A percentile compares a stretch with the other conserved stretches of the same genome.
Conservation (phyloP, 1,140 invertebrate species). For the Thaumatotibia leucotreta region DNA sequence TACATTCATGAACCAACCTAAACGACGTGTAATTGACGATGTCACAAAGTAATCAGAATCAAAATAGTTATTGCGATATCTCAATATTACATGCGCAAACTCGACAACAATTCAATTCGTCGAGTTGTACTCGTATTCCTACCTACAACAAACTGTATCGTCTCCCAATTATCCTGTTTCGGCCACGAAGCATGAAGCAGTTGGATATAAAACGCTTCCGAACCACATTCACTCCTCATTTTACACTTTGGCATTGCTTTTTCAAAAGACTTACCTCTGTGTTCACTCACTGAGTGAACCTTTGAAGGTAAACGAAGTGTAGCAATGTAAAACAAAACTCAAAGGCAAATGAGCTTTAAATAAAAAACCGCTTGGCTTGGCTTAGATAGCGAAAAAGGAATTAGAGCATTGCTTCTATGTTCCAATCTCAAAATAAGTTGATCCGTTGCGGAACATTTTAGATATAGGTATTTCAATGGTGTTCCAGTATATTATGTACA, state of each 20-base stretch:
- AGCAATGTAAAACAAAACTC: slow-evolving; percentile 3
- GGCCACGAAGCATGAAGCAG: not conserved
- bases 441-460: not conserved
- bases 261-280: slow-evolving; percentile 1
- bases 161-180: not conserved
- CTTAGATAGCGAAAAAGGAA: not conserved
- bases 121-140: not conserved
- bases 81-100: too few relatives aligned
- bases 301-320: slow-evolving; percentile 9
- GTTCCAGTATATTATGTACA: too few relatives aligned
- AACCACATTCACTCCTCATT: not conserved
- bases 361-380: slow-evolving; percentile 1
- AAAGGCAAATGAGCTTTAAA: not conserved
- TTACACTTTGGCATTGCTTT: not conserved
- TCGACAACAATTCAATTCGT: too few relatives aligned
- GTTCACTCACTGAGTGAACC: slow-evolving; percentile 9
- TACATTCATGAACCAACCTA: too few relatives aligned
- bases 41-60: too few relatives aligned
- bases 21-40: too few relatives aligned
- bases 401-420: not conserved
- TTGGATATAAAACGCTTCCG: not conserved
- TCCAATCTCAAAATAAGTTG: not conserved
- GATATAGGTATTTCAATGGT: too few relatives aligned
- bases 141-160: too few relatives aligned
- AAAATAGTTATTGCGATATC: too few relatives aligned